phyloP scores from a whole-genome alignment of 2,113 vertebrate species.

The Oreochromis niloticus region DNA sequence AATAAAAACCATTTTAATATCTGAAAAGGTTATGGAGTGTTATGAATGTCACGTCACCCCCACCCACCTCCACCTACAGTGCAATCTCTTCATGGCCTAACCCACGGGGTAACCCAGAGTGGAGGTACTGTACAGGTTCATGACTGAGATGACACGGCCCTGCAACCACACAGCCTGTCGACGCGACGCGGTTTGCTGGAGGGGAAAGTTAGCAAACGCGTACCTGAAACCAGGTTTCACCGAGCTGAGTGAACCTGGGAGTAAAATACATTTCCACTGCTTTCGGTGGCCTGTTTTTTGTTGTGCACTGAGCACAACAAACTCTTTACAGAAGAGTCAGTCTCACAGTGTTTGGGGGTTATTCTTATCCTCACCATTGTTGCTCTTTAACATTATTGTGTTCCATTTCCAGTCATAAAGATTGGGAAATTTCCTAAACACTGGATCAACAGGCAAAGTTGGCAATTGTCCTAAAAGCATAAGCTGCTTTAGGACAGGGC shows the following conservation, averaged over 20 bases:
- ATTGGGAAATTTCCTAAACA: not conserved
- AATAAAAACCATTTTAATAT: not conserved
- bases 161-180: not conserved
- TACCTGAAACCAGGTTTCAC: not conserved
- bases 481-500: not conserved
- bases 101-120: not conserved
- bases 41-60: not conserved
- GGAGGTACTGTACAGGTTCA: not conserved
- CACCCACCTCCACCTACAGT: not conserved
- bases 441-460: not conserved
- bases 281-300: slow-evolving; percentile 40
- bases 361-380: not conserved
- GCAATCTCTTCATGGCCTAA: not conserved
- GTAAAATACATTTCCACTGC: not conserved
- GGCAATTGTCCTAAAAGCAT: not conserved
- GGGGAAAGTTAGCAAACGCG: slow-evolving; percentile 38
- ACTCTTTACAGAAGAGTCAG: not conserved
- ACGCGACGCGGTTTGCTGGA: not conserved
- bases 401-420: not conserved
- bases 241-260: not conserved
- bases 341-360: not conserved
- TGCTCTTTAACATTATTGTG: not conserved
- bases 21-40: not conserved
- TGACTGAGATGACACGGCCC: not conserved
- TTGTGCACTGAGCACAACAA: not conserved